Percentiles rank a stretch among this genome's conserved stretches.
Conservation (phyloP, 2,113 vertebrate species). For the Elephas maximus region DNA sequence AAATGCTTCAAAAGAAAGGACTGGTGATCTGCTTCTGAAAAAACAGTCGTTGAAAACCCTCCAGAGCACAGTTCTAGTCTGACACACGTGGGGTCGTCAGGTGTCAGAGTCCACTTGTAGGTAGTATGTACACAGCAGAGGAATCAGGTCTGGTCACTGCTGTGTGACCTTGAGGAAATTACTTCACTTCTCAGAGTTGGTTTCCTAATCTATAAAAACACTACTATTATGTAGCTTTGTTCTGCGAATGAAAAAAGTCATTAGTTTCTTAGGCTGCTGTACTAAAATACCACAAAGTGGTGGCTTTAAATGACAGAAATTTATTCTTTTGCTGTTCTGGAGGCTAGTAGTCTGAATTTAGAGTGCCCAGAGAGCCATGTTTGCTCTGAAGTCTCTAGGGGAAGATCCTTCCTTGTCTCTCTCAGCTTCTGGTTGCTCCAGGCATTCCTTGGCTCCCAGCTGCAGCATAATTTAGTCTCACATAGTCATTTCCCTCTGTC, state of each 20-base stretch:
- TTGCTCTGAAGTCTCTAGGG: not conserved
- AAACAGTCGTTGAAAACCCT: not conserved
- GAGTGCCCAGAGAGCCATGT: not conserved
- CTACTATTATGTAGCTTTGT: not conserved
- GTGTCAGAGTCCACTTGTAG: not conserved
- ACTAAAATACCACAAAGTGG: not conserved
- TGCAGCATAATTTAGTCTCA: not conserved
- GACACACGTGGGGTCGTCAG: not conserved
- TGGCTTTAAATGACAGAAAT: not conserved
- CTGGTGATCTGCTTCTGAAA: not conserved
- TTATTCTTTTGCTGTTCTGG: not conserved
- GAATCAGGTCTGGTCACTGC: not conserved
- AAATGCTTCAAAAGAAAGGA: not conserved
- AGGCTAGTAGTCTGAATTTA: not conserved
- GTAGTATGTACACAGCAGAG: accelerated
- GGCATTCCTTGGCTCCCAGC: no score
- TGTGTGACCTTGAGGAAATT: not conserved
- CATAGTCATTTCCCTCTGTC: not conserved
- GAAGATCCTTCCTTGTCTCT: not conserved
- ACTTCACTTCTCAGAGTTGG: not conserved
- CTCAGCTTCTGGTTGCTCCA: not conserved
- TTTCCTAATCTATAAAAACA: not conserved
- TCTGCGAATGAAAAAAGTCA: not conserved
- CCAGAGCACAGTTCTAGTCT: not conserved
- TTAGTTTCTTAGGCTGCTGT: not conserved